Evolutionary conservation across 2,888 invertebrate species (phyloP).

Genomic region (Eulithis prunata): DNA sequence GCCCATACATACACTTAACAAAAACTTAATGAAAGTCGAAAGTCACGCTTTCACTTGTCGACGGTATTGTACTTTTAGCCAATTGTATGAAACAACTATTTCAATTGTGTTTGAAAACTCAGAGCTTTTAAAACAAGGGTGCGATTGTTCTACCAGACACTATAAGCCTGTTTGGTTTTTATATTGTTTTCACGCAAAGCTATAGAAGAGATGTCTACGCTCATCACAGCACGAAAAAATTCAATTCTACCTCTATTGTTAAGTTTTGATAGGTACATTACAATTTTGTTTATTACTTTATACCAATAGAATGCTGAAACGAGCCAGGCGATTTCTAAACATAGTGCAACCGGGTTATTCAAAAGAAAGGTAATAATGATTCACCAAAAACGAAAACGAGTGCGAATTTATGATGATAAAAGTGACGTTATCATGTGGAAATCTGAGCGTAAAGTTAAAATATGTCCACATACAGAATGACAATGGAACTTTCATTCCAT

Average conservation of each 20-base stretch:
- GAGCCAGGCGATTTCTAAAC: slow-evolving; percentile 27
- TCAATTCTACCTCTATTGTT: slow-evolving; percentile 8
- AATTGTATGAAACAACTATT: slow-evolving; percentile 66
- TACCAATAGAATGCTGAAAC: slow-evolving; percentile 9
- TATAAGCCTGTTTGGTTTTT: not conserved
- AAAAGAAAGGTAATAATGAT: slow-evolving; percentile 33
- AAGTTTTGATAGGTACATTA: not conserved
- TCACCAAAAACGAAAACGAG: slow-evolving; percentile 37
- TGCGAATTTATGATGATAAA: slow-evolving; percentile 37
- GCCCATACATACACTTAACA: slow-evolving; percentile 77
- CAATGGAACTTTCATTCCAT: slow-evolving; percentile 34
- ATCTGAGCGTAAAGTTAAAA: slow-evolving; percentile 32
- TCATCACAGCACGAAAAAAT: slow-evolving; percentile 6
- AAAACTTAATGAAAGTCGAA: slow-evolving; percentile 83
- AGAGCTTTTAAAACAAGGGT: slow-evolving; percentile 58
- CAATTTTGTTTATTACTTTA: slow-evolving; percentile 3
- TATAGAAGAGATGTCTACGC: slow-evolving; percentile 9
- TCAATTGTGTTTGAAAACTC: slow-evolving; percentile 56
- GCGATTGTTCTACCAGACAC: slow-evolving; percentile 34
- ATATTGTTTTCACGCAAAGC: slow-evolving; percentile 8
- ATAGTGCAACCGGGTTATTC: slow-evolving; percentile 35
- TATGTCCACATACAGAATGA: slow-evolving; percentile 41
- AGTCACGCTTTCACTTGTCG: slow-evolving; percentile 82
- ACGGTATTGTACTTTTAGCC: slow-evolving; percentile 72
- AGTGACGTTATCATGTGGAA: slow-evolving; percentile 45